These are phyloP conservation scores for Centropus unirufus DNA, from an alignment of 2,113 vertebrate species.

Conservation along the genomic window DNA sequence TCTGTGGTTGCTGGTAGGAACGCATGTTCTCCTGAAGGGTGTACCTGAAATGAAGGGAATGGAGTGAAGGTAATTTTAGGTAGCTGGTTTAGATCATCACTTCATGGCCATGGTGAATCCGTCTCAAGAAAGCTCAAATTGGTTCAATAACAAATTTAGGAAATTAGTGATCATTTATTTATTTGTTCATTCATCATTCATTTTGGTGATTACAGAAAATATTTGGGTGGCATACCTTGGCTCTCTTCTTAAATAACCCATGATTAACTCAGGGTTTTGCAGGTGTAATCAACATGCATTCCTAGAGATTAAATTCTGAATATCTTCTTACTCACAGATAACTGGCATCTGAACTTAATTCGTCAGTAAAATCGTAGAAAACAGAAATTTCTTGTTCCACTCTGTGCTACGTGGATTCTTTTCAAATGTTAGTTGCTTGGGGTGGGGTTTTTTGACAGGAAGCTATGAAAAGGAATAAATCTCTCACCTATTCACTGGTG, in stretches of 20 bases:
- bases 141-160: neutral
- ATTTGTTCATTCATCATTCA: neutral
- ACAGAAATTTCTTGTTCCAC: neutral
- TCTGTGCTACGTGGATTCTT: neutral
- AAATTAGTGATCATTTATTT: neutral
- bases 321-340: neutral
- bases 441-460: neutral
- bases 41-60: neutral
- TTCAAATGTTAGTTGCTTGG: neutral
- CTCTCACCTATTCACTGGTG: neutral
- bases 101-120: neutral
- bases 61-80: neutral
- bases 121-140: neutral
- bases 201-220: neutral
- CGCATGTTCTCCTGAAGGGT: neutral
- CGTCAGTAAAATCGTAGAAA: neutral
- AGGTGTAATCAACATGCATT: neutral
- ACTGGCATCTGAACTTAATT: neutral
- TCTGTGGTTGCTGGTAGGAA: neutral
- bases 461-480: neutral
- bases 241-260: neutral
- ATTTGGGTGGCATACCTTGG: neutral
- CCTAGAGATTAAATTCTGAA: neutral
- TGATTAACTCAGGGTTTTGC: neutral
- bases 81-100: neutral